Conservation (phyloP, 2,888 invertebrate species). For the Axea sp. region DNA sequence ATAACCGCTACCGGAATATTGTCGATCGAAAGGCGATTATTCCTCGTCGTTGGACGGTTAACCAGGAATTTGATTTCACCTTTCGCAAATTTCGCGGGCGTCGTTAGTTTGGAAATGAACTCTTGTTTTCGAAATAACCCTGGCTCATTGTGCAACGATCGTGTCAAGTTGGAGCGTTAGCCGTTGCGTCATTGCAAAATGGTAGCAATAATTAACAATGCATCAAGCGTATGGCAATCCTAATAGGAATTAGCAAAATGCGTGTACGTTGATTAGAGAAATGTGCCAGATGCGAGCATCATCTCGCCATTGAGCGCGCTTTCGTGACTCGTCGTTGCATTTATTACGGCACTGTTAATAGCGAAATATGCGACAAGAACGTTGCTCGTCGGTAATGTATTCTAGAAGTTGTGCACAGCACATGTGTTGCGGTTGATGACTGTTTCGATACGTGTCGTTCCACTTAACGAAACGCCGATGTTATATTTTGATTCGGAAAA, state of each 20-base stretch:
- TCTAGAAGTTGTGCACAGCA: no score
- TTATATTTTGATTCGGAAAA: no score
- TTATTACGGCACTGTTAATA: no score
- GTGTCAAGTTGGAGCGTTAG: slow-evolving; percentile 8
- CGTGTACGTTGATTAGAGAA: slow-evolving; percentile 5
- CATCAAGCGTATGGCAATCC: slow-evolving; percentile 26
- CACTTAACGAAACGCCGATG: no score
- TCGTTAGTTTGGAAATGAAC: slow-evolving; percentile 18
- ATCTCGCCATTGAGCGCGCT: no score
- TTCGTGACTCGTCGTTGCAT: no score
- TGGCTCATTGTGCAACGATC: slow-evolving; percentile 9
- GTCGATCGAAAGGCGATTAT: no score
- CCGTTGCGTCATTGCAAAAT: slow-evolving; percentile 15
- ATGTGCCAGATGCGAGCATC: not conserved
- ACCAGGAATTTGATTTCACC: slow-evolving; percentile 6
- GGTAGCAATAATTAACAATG: slow-evolving; percentile 23
- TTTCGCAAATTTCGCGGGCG: slow-evolving; percentile 4
- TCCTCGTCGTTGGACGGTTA: not conserved
- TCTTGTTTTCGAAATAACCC: slow-evolving; percentile 22
- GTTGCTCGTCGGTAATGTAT: no score
- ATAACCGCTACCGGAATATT: no score
- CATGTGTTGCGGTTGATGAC: no score
- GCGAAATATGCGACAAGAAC: no score
- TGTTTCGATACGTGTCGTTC: no score
- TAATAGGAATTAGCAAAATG: slow-evolving; percentile 34